A percentile compares a stretch with the other conserved stretches of the same genome.
These are phyloP conservation scores for Epinephelus lanceolatus DNA, from an alignment of 2,113 vertebrate species.

Conservation along the genomic window DNA sequence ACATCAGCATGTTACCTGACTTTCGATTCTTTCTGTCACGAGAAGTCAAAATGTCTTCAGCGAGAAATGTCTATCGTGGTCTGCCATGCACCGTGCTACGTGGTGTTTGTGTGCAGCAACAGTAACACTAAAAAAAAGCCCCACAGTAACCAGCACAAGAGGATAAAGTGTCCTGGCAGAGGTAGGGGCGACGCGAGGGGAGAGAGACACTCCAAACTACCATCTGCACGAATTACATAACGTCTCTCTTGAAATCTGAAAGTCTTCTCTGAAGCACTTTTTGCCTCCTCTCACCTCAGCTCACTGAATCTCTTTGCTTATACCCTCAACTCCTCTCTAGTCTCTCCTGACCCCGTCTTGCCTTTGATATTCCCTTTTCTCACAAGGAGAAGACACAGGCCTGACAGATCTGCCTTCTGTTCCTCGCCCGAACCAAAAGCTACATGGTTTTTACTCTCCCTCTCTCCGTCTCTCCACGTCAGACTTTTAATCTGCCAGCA, in stretches of 20 bases:
- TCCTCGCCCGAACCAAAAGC: slow-evolving; percentile 11
- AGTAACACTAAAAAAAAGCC: background rate
- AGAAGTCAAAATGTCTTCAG: background rate
- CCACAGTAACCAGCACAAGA: slow-evolving; percentile 9
- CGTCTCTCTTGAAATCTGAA: slow-evolving; percentile 44
- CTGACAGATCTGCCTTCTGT: slow-evolving; percentile 47
- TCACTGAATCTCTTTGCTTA: slow-evolving; percentile 54
- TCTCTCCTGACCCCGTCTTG: slow-evolving; percentile 41
- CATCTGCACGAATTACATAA: slow-evolving; percentile 62
- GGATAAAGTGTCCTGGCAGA: slow-evolving; percentile 49
- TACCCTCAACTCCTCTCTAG: slow-evolving; percentile 29
- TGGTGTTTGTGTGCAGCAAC: background rate
- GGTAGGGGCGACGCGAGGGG: slow-evolving; percentile 5
- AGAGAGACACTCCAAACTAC: slow-evolving; percentile 38
- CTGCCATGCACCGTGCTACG: background rate
- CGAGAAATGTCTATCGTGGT: background rate
- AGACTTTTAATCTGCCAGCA: slow-evolving; percentile 27
- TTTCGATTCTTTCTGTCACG: background rate
- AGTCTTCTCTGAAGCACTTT: slow-evolving; percentile 50
- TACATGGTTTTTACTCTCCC: slow-evolving; percentile 7
- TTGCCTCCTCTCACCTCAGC: slow-evolving; percentile 56
- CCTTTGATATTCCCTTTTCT: slow-evolving; percentile 61
- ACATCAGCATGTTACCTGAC: background rate
- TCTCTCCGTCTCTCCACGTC: background rate
- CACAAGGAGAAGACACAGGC: slow-evolving; percentile 29